Evolutionary conservation across 2,888 invertebrate species (phyloP).

Genomic region (Opisthograptis luteolata): DNA sequence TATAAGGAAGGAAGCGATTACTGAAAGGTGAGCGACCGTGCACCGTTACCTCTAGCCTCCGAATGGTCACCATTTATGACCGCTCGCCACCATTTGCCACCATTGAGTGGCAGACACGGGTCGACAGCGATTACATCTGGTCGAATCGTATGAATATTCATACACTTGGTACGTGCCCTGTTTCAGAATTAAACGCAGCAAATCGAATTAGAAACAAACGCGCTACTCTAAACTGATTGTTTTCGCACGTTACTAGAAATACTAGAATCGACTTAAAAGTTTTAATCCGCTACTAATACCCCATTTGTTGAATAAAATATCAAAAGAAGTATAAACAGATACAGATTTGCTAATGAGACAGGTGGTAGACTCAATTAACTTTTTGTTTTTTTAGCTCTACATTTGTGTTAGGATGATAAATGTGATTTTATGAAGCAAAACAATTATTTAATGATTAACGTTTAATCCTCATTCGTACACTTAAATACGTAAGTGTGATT

Average conservation of each 20-base stretch:
- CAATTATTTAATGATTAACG: too few relatives aligned
- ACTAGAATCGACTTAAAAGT: conserved; percentile 6
- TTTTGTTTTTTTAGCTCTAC: conserved; percentile 5
- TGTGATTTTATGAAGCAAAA: neutral
- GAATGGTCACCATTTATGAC: conserved; percentile 61
- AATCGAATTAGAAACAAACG: conserved; percentile 18
- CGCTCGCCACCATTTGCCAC: conserved; percentile 45
- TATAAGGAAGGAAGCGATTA: conserved; percentile 81
- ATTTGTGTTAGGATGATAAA: neutral
- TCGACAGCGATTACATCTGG: conserved; percentile 62
- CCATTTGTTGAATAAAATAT: conserved; percentile 20
- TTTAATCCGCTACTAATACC: conserved; percentile 3
- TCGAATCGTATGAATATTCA: conserved; percentile 66
- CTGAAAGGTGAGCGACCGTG: conserved; percentile 77
- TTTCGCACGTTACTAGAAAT: conserved; percentile 11
- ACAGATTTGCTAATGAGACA: conserved; percentile 33
- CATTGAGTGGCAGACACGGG: conserved; percentile 47
- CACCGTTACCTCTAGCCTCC: conserved; percentile 68
- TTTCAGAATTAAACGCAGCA: conserved; percentile 31
- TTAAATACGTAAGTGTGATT: too few relatives aligned
- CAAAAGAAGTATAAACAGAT: conserved; percentile 8
- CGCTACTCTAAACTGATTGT: conserved; percentile 20
- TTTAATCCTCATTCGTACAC: too few relatives aligned
- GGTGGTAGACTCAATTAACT: conserved; percentile 24
- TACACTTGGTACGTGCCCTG: conserved; percentile 48